Evolutionary conservation across 2,113 vertebrate species (phyloP), one percentile per base, ranked within the genome.

Genomic region (Porphyrio hochstetteri): DNA sequence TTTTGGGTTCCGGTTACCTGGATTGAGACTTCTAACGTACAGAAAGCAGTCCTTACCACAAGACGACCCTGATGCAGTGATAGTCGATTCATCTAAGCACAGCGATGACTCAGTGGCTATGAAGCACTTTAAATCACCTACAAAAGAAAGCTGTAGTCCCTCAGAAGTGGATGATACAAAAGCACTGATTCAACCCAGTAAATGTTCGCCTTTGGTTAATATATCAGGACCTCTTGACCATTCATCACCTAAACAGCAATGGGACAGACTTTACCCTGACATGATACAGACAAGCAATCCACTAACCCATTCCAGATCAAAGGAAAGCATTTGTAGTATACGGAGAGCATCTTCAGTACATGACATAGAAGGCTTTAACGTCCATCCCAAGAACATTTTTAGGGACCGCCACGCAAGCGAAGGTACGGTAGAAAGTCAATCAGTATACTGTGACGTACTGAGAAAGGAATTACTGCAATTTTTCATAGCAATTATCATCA

Each of bases 311-410:
- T 98, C 98, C 95, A 98, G 98, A 93, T 99, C 99, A 24, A 98
- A 98, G 96, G 99, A 99, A 96, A 99, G 99, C 94, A 81, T 99
- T 95, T 99, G 98, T 94, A 99, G 99, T 86, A 98, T 99, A 97
- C 98, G 99, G 87, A 98, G 99, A 85, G 99, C 99, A 2, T 99
- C 99, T 61, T 99, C 99, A 3, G 99, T 99, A 81, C 99, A 99
- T 55, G 99, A 99, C 92, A 99, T 99, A 74, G 99, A 99, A 98
- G 99, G 98, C 90, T 99, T 99, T 96, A 98, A 95, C 70, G 93
- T 98, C 89, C 99, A 99, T 77, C 98, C 98, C 95, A 99, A 99
- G 97, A 98, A 96, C 27, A 36, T 98, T 84, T 99, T 99, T 97
- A 98, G 98, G 97, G 99, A 99, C 89, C 98, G 99, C 28, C 99